Evolutionary conservation across 2,797 vertebrate genomes (phyloP), one percentile per base, ranked within the genome.

Genomic region (Clarias pachynema): DNA sequence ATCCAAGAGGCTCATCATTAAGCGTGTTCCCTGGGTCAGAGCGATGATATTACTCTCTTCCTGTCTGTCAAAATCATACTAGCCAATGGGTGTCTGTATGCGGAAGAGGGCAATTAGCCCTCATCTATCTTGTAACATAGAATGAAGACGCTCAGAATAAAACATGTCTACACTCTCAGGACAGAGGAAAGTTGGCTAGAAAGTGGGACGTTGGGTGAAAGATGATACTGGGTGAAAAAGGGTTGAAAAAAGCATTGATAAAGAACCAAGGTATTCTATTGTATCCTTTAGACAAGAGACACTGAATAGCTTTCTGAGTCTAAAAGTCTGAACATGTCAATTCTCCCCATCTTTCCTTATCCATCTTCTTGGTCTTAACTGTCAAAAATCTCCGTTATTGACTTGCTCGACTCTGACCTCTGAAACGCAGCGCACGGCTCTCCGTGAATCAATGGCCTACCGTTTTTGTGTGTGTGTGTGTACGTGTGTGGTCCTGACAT

Each of bases 391-490:
- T 18, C n/a, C 29, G 49, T 70, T 86, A 84, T 56, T 29, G 81
- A 84, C 80, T 68, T 65, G 26, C 56, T 70, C 24, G 5, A 62
- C 86, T 89, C 81, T 89, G 72, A 90, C 86, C 86, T 70, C 81
- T 83, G 83, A 73, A 79, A 88, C 66, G 83, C 72, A 79, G 79
- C 68, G 3, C 73, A 79, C 75, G 29, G 74, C 72, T 75, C 81
- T 74, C 31, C 34, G 62, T 57, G 70, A 73, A 83, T 84, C 83
- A 85, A 84, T 87, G 83, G 69, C 49, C 84, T 59, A 34, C 66
- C 44, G 65, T n/a, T 84, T 81, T 84, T 90, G 77, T 91, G 86
- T 88, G 69, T 90, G 87, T 90, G 85, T 90, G 82, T 86, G 77
- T 90, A 86, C 89, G 83, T 90, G 80, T 83, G 73, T 44, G 31